Conservation (phyloP, 2,113 vertebrate genomes). For the Rhinogobius similis region DNA sequence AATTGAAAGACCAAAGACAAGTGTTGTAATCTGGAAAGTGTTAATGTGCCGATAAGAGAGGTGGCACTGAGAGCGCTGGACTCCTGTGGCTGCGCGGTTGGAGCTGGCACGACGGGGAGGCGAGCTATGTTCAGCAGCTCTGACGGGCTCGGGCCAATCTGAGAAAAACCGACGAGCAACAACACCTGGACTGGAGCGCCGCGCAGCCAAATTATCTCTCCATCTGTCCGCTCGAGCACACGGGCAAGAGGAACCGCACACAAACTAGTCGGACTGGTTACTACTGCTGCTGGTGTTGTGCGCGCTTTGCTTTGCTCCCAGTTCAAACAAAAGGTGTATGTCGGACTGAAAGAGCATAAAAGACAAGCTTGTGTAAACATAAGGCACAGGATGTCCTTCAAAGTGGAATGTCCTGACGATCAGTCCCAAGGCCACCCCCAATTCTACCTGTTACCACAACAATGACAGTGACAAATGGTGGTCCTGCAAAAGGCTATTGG, state of each 20-base stretch:
- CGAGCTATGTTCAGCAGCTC: constrained; percentile 7
- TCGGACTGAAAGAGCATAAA: constrained; percentile 27
- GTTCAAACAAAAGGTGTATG: constrained; percentile 37
- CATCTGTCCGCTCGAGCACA: background rate
- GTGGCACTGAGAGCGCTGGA: constrained; percentile 24
- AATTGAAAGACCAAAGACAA: background rate
- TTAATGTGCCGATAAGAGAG: constrained; percentile 46
- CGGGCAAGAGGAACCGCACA: background rate
- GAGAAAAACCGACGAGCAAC: constrained; percentile 23
- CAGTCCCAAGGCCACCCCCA: background rate
- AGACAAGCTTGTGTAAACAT: constrained; percentile 14
- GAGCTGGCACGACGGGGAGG: constrained; percentile 14
- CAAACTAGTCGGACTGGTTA: constrained; percentile 70
- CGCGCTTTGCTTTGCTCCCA: constrained; percentile 7
- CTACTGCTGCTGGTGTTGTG: background rate
- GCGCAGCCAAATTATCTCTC: constrained; percentile 19
- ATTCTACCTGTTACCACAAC: constrained; percentile 63
- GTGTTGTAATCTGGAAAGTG: constrained; percentile 40
- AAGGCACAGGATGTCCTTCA: constrained; percentile 45
- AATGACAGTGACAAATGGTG: constrained; percentile 63
- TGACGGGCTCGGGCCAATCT: constrained; percentile 3
- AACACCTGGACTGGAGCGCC: constrained; percentile 34
- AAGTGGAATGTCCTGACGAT: constrained; percentile 34
- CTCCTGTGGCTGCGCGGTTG: constrained; percentile 26
- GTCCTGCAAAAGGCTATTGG: constrained; percentile 59